These are phyloP conservation scores for Phorcus lineatus DNA, from an alignment of 2,888 invertebrate genomes.

Conservation along the genomic window DNA sequence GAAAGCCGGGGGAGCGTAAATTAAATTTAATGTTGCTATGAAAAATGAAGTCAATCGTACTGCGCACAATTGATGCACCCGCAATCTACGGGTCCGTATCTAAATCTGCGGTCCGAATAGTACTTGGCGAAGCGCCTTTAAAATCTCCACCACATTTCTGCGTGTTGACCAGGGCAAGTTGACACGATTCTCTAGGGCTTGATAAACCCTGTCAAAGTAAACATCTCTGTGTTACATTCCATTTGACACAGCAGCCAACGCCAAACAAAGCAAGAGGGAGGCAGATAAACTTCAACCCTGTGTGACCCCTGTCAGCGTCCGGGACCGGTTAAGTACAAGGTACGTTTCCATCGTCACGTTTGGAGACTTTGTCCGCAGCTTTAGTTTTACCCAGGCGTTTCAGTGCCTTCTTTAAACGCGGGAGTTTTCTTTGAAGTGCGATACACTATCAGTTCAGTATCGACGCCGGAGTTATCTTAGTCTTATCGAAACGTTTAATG, in stretches of 20 bases:
- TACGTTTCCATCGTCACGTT: constrained; percentile 2
- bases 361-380: not conserved
- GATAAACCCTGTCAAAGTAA: not conserved
- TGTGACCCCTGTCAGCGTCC: not conserved
- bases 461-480: not conserved
- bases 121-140: not conserved
- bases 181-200: not conserved
- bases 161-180: not conserved
- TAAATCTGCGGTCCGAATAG: not conserved
- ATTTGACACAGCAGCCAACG: not conserved
- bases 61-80: too few relatives aligned
- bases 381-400: not conserved
- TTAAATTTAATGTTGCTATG: too few relatives aligned
- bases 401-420: not conserved
- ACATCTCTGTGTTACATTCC: not conserved
- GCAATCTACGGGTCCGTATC: constrained; percentile 18
- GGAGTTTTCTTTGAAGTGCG: not conserved
- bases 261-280: not conserved
- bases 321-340: not conserved
- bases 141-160: not conserved
- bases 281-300: not conserved
- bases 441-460: not conserved
- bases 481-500: not conserved
- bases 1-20: too few relatives aligned
- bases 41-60: too few relatives aligned